A percentile compares a stretch with the other conserved stretches of the same genome.
Evolutionary conservation across 2,888 invertebrate species (phyloP).

Genomic region (Xylophagus ater): DNA sequence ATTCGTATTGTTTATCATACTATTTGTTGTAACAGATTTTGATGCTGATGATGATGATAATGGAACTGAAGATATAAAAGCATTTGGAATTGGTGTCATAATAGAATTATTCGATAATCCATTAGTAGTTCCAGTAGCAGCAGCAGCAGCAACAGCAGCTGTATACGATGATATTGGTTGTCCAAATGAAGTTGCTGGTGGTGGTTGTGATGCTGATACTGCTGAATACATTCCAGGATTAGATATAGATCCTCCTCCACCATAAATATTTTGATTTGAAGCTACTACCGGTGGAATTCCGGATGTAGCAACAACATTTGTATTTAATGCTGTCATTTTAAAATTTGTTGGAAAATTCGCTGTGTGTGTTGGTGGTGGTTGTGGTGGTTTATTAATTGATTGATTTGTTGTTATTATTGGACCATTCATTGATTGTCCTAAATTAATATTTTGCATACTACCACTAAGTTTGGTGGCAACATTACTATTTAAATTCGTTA

Average conservation of each 20-base stretch:
- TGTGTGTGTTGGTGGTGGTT: conserved; percentile 8
- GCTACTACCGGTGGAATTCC: background rate
- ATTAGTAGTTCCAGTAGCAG: no score
- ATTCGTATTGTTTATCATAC: conserved; percentile 3
- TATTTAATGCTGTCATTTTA: conserved; percentile 23
- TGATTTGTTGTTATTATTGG: conserved; percentile 3
- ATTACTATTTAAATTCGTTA: background rate
- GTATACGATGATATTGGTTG: background rate
- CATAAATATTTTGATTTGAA: conserved; percentile 2
- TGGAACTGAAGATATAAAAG: no score
- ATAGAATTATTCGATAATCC: no score
- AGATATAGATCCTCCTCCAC: no score
- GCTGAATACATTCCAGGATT: no score
- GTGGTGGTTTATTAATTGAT: background rate
- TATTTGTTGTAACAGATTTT: background rate
- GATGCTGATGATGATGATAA: background rate
- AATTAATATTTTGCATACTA: conserved; percentile 22
- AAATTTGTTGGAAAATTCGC: conserved; percentile 21
- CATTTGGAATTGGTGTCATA: no score
- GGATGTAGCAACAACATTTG: conserved; percentile 8
- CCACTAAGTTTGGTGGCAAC: conserved; percentile 10
- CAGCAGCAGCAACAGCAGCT: background rate
- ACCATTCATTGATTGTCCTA: background rate
- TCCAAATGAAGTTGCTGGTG: background rate
- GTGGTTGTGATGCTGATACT: background rate